A percentile compares a stretch with the other conserved stretches of the same genome.
Conservation (phyloP, 2,113 vertebrate genomes). For the human (Homo sapiens) region DNA sequence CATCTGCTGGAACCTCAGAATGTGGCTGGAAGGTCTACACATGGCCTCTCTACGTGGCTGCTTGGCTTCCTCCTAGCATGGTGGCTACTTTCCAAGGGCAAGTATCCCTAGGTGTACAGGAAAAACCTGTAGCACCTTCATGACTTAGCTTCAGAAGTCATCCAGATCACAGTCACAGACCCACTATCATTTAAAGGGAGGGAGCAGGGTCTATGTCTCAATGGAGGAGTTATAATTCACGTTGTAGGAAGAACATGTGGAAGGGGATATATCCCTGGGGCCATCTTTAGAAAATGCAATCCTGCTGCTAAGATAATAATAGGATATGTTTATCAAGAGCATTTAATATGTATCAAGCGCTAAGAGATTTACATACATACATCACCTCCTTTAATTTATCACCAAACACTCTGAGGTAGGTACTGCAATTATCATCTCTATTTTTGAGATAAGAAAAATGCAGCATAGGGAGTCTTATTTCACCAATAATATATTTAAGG, state of each 20-base stretch:
- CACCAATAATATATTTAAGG: neutral
- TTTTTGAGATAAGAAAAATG: neutral
- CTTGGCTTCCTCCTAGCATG: neutral
- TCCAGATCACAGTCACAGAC: neutral
- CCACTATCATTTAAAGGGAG: neutral
- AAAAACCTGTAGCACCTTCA: neutral
- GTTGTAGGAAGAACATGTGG: neutral
- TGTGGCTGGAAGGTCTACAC: no score
- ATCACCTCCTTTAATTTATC: neutral
- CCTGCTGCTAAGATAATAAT: neutral
- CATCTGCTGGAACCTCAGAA: neutral
- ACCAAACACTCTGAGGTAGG: neutral
- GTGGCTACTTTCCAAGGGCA: neutral
- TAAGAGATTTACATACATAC: neutral
- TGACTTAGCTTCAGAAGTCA: conserved; percentile 10
- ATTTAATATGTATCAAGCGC: neutral
- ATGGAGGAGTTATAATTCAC: neutral
- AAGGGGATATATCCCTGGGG: neutral
- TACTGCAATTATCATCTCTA: neutral
- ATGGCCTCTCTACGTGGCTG: neutral
- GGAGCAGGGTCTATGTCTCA: neutral
- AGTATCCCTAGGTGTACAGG: neutral
- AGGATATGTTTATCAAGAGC: neutral
- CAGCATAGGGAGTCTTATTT: neutral
- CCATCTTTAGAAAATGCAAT: neutral